Evolutionary conservation across 2,797 vertebrate species (phyloP), one percentile per base, ranked within the genome.

Genomic region (Etheostoma perlongum): DNA sequence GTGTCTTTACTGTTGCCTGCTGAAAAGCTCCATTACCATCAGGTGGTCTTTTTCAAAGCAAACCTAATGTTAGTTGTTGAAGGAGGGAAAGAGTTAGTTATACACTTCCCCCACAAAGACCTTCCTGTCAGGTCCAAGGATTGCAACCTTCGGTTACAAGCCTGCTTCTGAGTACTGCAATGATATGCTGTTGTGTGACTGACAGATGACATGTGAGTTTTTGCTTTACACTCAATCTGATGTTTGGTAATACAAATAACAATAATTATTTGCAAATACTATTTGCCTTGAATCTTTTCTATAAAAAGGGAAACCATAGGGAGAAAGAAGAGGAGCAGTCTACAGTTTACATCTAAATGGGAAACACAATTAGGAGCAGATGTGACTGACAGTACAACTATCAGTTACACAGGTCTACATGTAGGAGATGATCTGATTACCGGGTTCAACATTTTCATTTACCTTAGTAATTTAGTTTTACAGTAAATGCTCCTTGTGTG

Each of bases 381-480:
- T 84, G 85, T 81, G 80, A 85, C 82, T 77, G 75, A 85, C 76
- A 60, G 85, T 36, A 74, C 7, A 30, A 60, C 84, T 86, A 77
- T 78, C 69, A 72, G 59, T 80, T 84, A 78, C 72, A 87, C 76
- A 73, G 68, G 78, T 86, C 81, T 76, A 88, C 64, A 87, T 74
- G 86, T 65, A 51, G 53, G 64, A 73, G 74, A 77, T 85, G 79
- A 86, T 83, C 84, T 78, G 76, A 86, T 81, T 79, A 83, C 81
- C 84, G 79, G 57, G 71, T 86, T 83, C 84, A 83, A 88, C 72
- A 82, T 61, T 60, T 81, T 82, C 59, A 91, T 92, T 94, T 93
- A 93, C 93, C 93, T 94, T 86, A 12, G 72, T 57, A 87, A 89
- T 78, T 88, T 89, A 92, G 85, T 75, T 89, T 90, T 93, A 92